Evolutionary conservation across 2,888 invertebrate genomes (phyloP), one percentile per base, ranked within the genome.

Genomic region (Timema podura): DNA sequence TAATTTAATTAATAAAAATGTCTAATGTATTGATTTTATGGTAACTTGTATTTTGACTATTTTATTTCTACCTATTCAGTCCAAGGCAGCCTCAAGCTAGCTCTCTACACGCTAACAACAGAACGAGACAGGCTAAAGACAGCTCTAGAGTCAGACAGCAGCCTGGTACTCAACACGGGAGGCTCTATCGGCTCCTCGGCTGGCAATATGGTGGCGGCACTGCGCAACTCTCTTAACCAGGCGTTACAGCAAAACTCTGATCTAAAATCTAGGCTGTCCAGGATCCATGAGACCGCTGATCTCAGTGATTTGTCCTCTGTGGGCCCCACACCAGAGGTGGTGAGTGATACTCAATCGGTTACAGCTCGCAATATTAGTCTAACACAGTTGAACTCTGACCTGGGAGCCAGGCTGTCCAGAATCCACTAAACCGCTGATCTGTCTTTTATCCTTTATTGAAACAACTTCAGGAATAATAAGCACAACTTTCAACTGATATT

Each of bases 161-260:
- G 51, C 9, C 30, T 61, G 15, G 47, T 64, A n/a, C 51, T 66
- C n/a, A 69, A 54, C 49, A 16, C 48, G 46, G 68, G 70, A 9
- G 30, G 51, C 54, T 65, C 69, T 54, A 51, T 66, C n/a, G n/a
- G 46, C 51, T 68, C 70, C 51, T 77, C 77, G 48, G 76, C 77
- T 64, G 79, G 79, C 71, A 81, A 81, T 44, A 79, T 86, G 66
- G 76, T 86, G 74, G 83, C 87, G 0, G 85, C 85, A 6, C 80
- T 89, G 0, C 81, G 88, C 15, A 84, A 85, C 68, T 87, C 87
- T 78, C 84, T 90, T 65, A 84, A 83, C 73, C 85, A 90, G 74
- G 89, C 90, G 0, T 79, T 91, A 71, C 89, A 91, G 74, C 92
- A 92, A 81, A 92, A 92, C 81, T 85, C 86, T 72, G 91, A 92